A percentile compares a stretch with the other conserved stretches of the same genome.
Evolutionary conservation across 2,888 invertebrate genomes (phyloP).

Genomic region (Scaptomyza caliginosa): DNA sequence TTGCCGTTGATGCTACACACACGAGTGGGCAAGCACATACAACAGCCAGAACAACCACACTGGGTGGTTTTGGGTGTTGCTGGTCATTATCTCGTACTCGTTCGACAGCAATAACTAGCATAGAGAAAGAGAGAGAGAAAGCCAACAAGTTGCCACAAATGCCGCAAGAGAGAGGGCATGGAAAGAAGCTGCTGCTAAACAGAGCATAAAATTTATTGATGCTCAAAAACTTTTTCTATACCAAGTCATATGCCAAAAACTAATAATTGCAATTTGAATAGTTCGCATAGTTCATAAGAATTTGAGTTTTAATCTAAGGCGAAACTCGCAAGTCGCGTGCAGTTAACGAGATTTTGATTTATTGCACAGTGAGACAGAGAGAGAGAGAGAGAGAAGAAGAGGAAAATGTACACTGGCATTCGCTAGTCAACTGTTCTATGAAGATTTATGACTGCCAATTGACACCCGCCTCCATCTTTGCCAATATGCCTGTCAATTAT

Average conservation of each 20-base stretch:
- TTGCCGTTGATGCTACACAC: conserved; percentile 48
- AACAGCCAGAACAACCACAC: conserved; percentile 29
- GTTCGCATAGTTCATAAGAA: no score
- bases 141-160: neutral
- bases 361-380: no score
- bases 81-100: conserved; percentile 69
- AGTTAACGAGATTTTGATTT: conserved; percentile 78
- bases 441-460: conserved; percentile 75
- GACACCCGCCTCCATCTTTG: conserved; percentile 66
- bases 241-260: no score
- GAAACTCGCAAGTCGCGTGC: conserved; percentile 57
- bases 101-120: conserved; percentile 65
- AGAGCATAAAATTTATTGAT: conserved; percentile 48
- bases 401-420: conserved; percentile 71
- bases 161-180: neutral
- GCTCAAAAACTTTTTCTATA: conserved; percentile 35
- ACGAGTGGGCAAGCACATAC: conserved; percentile 45
- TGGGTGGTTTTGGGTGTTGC: conserved; percentile 66
- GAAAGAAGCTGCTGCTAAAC: conserved; percentile 27
- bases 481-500: conserved; percentile 46
- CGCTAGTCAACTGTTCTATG: conserved; percentile 73
- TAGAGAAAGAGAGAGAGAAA: conserved; percentile 8
- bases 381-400: no score
- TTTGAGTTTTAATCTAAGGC: conserved; percentile 50
- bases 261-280: conserved; percentile 24